phyloP scores from a whole-genome alignment of 2,888 invertebrate species.

The Dryococelus australis region DNA sequence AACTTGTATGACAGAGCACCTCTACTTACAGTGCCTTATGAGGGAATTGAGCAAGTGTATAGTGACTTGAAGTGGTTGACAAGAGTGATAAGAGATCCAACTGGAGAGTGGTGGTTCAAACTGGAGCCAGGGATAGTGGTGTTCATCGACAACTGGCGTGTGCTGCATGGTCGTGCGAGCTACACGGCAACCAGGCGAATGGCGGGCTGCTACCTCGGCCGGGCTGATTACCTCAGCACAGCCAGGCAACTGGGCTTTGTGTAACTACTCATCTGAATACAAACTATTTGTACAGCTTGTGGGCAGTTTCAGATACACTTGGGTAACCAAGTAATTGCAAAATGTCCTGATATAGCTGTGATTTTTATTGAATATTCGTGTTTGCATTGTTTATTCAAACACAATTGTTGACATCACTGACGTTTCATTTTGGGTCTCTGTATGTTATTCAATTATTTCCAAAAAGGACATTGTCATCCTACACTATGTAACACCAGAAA shows the following conservation, averaged over 20 bases:
- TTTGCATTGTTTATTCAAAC: too few relatives aligned
- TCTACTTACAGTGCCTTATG: conserved; percentile 62
- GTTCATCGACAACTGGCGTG: conserved; percentile 80
- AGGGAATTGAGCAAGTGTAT: conserved; percentile 68
- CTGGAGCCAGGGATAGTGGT: conserved; percentile 73
- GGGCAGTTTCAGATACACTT: too few relatives aligned
- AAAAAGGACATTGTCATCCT: too few relatives aligned
- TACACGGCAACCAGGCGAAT: conserved; percentile 73
- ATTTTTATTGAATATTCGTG: too few relatives aligned
- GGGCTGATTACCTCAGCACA: conserved; percentile 72
- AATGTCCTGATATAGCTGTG: too few relatives aligned
- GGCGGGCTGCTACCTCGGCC: conserved; percentile 75
- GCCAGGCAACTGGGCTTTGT: conserved; percentile 57
- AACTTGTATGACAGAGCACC: conserved; percentile 79
- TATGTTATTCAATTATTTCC: too few relatives aligned
- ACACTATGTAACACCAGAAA: too few relatives aligned
- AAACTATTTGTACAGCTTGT: too few relatives aligned
- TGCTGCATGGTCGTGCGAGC: conserved; percentile 75
- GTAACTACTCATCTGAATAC: conserved; percentile 31
- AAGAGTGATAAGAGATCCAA: conserved; percentile 61
- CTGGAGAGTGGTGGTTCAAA: conserved; percentile 67
- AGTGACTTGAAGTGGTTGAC: conserved; percentile 64
- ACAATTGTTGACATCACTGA: too few relatives aligned
- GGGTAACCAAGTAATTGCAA: too few relatives aligned
- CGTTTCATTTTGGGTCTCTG: too few relatives aligned